phyloP scores from a whole-genome alignment of 2,113 vertebrate genomes.

The Nothoprocta perdicaria region DNA sequence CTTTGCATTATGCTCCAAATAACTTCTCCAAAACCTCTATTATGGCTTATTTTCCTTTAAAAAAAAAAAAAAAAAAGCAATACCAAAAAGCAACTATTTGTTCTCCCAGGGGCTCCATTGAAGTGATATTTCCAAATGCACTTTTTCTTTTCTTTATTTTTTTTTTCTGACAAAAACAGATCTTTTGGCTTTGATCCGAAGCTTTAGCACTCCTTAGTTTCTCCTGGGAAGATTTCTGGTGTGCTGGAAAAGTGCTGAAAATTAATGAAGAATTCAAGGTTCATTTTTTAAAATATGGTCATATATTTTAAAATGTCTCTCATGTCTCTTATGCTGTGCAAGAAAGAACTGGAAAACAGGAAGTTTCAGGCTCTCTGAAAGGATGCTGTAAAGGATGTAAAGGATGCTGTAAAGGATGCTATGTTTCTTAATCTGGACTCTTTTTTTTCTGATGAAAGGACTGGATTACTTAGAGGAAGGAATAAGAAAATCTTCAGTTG shows the following conservation, averaged over 20 bases:
- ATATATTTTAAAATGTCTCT: neutral
- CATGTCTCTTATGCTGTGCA: neutral
- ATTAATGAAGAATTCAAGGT: neutral
- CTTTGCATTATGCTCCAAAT: neutral
- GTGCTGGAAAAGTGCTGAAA: neutral
- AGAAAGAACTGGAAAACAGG: neutral
- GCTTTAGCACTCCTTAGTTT: neutral
- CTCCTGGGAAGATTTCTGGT: neutral
- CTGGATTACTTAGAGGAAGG: constrained; percentile 10
- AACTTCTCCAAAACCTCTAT: neutral
- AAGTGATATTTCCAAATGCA: neutral
- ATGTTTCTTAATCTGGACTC: neutral
- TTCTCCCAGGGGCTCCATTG: neutral
- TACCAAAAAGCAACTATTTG: neutral
- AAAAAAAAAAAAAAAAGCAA: neutral
- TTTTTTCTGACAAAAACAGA: neutral
- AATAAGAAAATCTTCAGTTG: neutral
- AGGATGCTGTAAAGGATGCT: neutral
- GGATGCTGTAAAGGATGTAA: neutral
- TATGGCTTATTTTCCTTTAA: neutral
- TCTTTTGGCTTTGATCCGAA: neutral
- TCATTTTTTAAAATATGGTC: neutral
- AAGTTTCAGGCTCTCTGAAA: neutral
- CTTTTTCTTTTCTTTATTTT: neutral
- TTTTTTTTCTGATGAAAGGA: neutral